These are phyloP conservation scores for Syngnathus acus DNA, from an alignment of 2,797 vertebrate genomes.

Conservation along the genomic window DNA sequence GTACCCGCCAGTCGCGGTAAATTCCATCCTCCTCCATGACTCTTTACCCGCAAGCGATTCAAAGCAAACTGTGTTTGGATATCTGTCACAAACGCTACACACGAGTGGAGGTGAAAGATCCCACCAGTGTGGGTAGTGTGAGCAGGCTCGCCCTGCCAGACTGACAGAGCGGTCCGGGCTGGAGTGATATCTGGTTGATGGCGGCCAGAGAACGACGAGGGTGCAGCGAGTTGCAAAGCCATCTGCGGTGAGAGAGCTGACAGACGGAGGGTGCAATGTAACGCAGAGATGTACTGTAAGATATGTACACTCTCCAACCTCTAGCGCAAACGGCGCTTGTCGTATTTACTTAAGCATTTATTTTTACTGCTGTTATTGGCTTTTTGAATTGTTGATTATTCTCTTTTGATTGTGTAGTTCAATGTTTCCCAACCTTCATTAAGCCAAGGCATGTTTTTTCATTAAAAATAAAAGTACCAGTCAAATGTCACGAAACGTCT, in stretches of 20 bases:
- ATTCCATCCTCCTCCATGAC: slow-evolving; percentile 22
- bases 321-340: slow-evolving; percentile 41
- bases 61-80: slow-evolving; percentile 7
- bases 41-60: slow-evolving; percentile 25
- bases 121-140: slow-evolving; percentile 54
- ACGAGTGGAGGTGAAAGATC: slow-evolving; percentile 48
- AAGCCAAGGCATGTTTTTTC: background rate
- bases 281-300: slow-evolving; percentile 49
- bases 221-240: slow-evolving; percentile 64
- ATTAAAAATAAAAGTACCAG: background rate
- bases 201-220: slow-evolving; percentile 39
- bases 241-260: slow-evolving; percentile 69
- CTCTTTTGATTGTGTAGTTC: background rate
- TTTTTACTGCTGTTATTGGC: slow-evolving; percentile 59
- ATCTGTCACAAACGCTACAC: background rate
- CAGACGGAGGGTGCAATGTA: slow-evolving; percentile 51
- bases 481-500: background rate
- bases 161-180: slow-evolving; percentile 45
- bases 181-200: slow-evolving; percentile 45
- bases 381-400: slow-evolving; percentile 20
- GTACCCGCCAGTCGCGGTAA: background rate
- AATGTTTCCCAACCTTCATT: background rate
- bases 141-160: slow-evolving; percentile 55
- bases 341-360: background rate
- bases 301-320: slow-evolving; percentile 31